These are phyloP conservation scores for Oncorhynchus tshawytscha DNA, from an alignment of 2,113 vertebrate species.

Conservation along the genomic window DNA sequence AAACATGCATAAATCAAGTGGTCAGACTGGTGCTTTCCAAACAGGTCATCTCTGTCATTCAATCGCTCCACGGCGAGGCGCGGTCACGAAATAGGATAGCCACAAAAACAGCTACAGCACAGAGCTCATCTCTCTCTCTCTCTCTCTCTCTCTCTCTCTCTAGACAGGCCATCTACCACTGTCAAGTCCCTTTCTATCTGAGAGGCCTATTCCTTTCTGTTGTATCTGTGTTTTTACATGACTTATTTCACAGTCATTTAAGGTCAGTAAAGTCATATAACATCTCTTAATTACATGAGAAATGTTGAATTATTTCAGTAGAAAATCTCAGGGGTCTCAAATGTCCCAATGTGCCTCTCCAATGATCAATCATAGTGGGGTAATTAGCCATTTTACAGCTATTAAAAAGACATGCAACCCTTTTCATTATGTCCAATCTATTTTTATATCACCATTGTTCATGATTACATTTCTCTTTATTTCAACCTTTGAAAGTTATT, in stretches of 20 bases:
- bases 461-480: slow-evolving; percentile 24
- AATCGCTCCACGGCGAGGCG: slow-evolving; percentile 58
- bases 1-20: slow-evolving; percentile 62
- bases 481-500: slow-evolving; percentile 53
- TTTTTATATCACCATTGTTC: slow-evolving; percentile 44
- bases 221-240: background rate
- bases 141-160: background rate
- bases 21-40: slow-evolving; percentile 50
- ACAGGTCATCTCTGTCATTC: slow-evolving; percentile 66
- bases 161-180: slow-evolving; percentile 1
- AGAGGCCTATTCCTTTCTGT: slow-evolving; percentile 25
- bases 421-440: slow-evolving; percentile 37
- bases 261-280: slow-evolving; percentile 39
- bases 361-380: slow-evolving; percentile 58
- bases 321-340: slow-evolving; percentile 54
- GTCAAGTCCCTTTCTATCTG: background rate
- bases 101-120: slow-evolving; percentile 54
- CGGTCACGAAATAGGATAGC: slow-evolving; percentile 65
- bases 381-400: slow-evolving; percentile 56
- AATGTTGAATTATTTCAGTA: slow-evolving; percentile 65
- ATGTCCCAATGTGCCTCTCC: slow-evolving; percentile 45
- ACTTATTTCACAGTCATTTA: slow-evolving; percentile 2
- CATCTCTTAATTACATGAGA: slow-evolving; percentile 53
- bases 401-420: slow-evolving; percentile 48
- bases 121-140: slow-evolving; percentile 15